phyloP scores from a whole-genome alignment of 2,888 invertebrate species.

The Blera fallax region DNA sequence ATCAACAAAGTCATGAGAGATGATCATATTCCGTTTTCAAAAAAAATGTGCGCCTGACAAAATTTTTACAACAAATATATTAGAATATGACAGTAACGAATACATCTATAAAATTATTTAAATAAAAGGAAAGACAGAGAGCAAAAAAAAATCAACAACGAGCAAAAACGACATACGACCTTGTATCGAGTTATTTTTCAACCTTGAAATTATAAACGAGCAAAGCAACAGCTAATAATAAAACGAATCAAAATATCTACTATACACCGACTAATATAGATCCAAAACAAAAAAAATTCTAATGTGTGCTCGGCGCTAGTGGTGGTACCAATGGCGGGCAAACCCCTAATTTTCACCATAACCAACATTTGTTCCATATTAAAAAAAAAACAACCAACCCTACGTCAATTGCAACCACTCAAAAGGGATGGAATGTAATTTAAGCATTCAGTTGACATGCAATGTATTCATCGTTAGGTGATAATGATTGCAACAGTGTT shows the following conservation, averaged over 20 bases:
- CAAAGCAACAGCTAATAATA: constrained; percentile 74
- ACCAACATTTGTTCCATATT: neutral
- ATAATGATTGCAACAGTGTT: constrained; percentile 39
- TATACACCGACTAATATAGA: constrained; percentile 49
- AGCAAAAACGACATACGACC: constrained; percentile 77
- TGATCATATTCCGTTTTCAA: constrained; percentile 27
- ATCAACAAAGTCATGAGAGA: constrained; percentile 40
- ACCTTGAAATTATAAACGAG: constrained; percentile 79
- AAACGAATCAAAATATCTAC: constrained; percentile 58
- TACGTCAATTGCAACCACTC: neutral
- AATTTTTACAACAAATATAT: constrained; percentile 30
- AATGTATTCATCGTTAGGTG: neutral
- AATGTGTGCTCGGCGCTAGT: constrained; percentile 8
- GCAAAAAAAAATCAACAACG: constrained; percentile 28
- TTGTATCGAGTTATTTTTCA: constrained; percentile 81
- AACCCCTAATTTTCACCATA: constrained; percentile 20
- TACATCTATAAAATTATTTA: constrained; percentile 31
- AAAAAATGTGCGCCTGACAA: neutral
- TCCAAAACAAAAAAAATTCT: constrained; percentile 41
- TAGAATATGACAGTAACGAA: constrained; percentile 46
- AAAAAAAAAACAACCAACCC: neutral
- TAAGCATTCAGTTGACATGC: constrained; percentile 13
- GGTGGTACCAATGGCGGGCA: constrained; percentile 9
- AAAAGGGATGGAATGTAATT: constrained; percentile 9
- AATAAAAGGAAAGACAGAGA: constrained; percentile 45